Evolutionary conservation across 2,797 vertebrate genomes (phyloP), one percentile per base, ranked within the genome.

Genomic region (Coendou prehensilis): DNA sequence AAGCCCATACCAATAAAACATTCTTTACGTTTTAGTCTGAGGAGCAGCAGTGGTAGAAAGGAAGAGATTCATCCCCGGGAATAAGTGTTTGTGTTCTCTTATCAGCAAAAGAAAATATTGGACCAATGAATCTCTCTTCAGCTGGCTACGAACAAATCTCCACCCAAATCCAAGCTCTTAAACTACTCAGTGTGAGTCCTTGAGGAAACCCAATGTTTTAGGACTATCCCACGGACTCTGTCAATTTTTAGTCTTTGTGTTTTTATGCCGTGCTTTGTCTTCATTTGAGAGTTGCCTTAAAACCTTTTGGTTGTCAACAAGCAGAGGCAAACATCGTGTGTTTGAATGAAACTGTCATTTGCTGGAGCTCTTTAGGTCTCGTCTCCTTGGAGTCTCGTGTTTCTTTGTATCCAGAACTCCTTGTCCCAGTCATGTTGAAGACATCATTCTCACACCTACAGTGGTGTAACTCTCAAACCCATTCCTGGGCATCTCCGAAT

Each of bases 71-170:
- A 18, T 56, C 26, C 37, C 18, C 5, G 41, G 26, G n/a, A 28
- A 76, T 69, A 41, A 61, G 37, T 23, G 8, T 15, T 0, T 50
- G 17, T 33, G n/a, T 82, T 81, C 37, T 89, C 52, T 71, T 50
- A n/a, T 1, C 54, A 45, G 30, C 13, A 2, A 47, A 85, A 59
- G 64, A 37, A 23, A 50, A 37, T 13, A 8, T 9, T 0, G 26
- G 20, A 4, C 28, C 22, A 0, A 0, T 9, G 41, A 54, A 7
- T 5, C 11, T 75, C 59, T 81, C 41, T 59, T 18, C 41, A 28
- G 71, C 7, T 76, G 6, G 33, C 23, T 9, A 30, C 28, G 9
- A 18, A 67, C 33, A 57, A 17, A 10, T 1, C 22, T 17, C 1
- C 1, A 37, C 1, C 22, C 73, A n/a, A 57, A 41, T 33, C 54